Evolutionary conservation across 2,888 invertebrate genomes (phyloP), one percentile per base, ranked within the genome.

Genomic region (Rotaria macrura): DNA sequence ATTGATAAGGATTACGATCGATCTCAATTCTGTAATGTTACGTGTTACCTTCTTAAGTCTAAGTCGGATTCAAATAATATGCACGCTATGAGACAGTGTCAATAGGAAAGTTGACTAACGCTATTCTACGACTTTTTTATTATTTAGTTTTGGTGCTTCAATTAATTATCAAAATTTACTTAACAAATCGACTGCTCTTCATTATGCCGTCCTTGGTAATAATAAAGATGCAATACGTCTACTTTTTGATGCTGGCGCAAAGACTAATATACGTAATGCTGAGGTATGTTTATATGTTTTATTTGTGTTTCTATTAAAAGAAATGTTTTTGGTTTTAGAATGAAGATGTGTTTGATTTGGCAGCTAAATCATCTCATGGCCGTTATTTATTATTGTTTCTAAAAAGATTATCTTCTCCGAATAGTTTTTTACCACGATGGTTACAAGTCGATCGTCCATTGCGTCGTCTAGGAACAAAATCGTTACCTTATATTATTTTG

Each of bases 401-500:
- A 25, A 12, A 12, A 25, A 25, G 25, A 43, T 79, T 79, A 79
- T 43, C 79, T n/a, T 2, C 7, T 43, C 10, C 40, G 17, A 79
- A 79, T 43, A 23, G 2, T n/a, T 25, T 34, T 79, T 4, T 43
- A n/a, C 79, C 79, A 40, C 40, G 23, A 79, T 43, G 40, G 25
- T 43, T 79, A n/a, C 43, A 43, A 43, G 14, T 43, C 4, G 43
- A 79, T n/a, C 40, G 79, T 87, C 74, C 52, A 88, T 7, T 87
- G 89, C 55, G 87, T 84, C 52, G 86, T 14, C 47, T 88, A 9
- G 87, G 85, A 38, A 43, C 84, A 79, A 87, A 88, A 65, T 83
- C 87, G 14, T 86, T 85, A 29, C 85, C 87, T 52, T 72, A 86
- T 34, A 55, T 86, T 49, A 83, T 85, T 23, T 29, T 88, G 47